Conservation (phyloP, 2,888 invertebrate genomes). For the Ashinkailepas kermadecensis region DNA sequence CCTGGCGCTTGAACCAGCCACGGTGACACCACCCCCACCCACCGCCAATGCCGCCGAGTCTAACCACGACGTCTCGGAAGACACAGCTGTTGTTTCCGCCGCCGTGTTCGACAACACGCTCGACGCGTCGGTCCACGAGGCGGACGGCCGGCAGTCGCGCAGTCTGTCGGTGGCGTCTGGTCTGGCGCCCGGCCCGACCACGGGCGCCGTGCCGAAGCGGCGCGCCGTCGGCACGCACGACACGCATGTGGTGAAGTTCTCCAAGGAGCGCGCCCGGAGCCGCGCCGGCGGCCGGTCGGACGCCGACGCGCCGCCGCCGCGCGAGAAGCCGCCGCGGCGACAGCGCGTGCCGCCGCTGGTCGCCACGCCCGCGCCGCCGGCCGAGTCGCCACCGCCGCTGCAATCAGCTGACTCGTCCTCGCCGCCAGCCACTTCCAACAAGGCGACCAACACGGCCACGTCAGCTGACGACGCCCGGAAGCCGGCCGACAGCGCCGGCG, state of each 20-base stretch:
- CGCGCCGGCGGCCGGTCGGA: conserved; percentile 3
- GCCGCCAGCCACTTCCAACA: not conserved
- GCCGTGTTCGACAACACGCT: too few species aligned
- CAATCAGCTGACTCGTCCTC: not conserved
- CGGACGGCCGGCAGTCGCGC: too few species aligned
- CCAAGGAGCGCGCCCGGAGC: conserved; percentile 21
- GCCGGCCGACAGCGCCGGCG: too few species aligned
- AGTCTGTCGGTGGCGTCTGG: too few species aligned
- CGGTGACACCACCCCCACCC: too few species aligned
- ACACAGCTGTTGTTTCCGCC: too few species aligned
- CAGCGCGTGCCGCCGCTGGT: not conserved
- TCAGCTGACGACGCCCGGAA: too few species aligned
- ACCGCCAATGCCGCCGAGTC: too few species aligned
- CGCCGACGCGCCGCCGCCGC: not conserved
- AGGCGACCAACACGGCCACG: not conserved
- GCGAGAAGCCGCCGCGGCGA: conserved; percentile 22
- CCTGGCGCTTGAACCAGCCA: too few species aligned
- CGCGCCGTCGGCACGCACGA: not conserved
- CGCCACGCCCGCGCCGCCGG: not conserved
- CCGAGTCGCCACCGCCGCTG: conserved; percentile 17
- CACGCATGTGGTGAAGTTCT: conserved; percentile 1
- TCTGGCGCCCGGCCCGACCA: not conserved
- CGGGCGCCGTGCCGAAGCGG: not conserved
- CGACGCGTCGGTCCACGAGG: too few species aligned
- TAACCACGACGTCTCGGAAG: too few species aligned